phyloP scores from a whole-genome alignment of 1,140 invertebrate genomes.

The Stegodyphus dumicola region DNA sequence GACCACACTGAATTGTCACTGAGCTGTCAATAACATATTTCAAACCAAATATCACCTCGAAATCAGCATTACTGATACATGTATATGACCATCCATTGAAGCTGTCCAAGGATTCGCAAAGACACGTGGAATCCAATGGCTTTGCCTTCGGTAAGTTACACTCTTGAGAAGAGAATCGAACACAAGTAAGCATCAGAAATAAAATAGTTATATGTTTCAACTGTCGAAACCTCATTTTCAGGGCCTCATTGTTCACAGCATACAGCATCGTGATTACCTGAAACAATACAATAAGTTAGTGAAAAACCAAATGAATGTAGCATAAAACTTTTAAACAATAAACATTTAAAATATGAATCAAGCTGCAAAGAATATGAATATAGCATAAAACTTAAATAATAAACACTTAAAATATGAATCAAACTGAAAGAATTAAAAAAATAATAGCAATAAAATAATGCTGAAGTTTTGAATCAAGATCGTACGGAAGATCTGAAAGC shows the following conservation, averaged over 20 bases:
- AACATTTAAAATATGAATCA: too few species aligned
- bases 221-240: not conserved
- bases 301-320: too few species aligned
- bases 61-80: conserved; percentile 8
- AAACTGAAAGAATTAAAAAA: too few species aligned
- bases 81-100: conserved; percentile 35
- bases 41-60: not conserved
- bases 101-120: conserved; percentile 20
- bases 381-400: too few species aligned
- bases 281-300: too few species aligned
- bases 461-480: too few species aligned
- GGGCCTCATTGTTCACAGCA: not conserved
- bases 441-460: too few species aligned
- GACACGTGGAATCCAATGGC: not conserved
- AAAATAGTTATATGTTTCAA: not conserved
- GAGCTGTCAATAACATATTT: conserved; percentile 2
- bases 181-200: not conserved
- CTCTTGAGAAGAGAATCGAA: not conserved
- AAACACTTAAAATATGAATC: too few species aligned
- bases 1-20: conserved; percentile 13
- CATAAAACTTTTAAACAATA: too few species aligned
- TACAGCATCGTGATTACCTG: too few species aligned
- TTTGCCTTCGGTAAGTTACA: not conserved
- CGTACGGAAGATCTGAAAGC: too few species aligned
- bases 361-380: too few species aligned